Evolutionary conservation across 2,113 vertebrate genomes (phyloP).

Genomic region (Aphyosemion australe): DNA sequence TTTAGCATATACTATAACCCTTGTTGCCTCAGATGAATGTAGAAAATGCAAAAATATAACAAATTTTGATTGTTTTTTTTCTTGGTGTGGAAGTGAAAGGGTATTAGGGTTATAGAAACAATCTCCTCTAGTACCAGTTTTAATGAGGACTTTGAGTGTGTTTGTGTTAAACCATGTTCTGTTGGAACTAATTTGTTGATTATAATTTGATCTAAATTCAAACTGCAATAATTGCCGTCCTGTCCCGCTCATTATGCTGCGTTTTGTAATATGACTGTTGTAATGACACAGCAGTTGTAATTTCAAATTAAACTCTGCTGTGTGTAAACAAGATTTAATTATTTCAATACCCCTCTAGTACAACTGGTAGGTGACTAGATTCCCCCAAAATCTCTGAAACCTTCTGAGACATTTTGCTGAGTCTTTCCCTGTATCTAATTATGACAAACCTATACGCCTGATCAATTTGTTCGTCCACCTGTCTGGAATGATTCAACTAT

Average conservation of each 20-base stretch:
- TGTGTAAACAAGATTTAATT: slow-evolving; percentile 16
- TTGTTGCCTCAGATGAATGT: too few species aligned
- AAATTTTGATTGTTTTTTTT: too few species aligned
- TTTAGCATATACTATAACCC: too few species aligned
- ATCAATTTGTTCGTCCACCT: slow-evolving; percentile 24
- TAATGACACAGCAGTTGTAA: slow-evolving; percentile 45
- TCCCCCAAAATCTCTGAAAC: slow-evolving; percentile 2
- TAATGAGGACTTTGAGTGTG: slow-evolving; percentile 21
- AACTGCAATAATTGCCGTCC: slow-evolving; percentile 57
- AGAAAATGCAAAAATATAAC: too few species aligned
- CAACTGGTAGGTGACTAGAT: not conserved
- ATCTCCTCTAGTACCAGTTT: not conserved
- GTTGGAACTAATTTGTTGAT: slow-evolving; percentile 54
- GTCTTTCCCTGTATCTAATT: slow-evolving; percentile 32
- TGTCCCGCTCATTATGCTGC: slow-evolving; percentile 55
- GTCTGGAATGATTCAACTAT: slow-evolving; percentile 2
- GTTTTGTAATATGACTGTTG: slow-evolving; percentile 47
- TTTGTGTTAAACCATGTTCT: slow-evolving; percentile 46
- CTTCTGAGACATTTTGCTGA: slow-evolving; percentile 29
- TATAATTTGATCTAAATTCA: slow-evolving; percentile 59
- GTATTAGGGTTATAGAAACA: not conserved
- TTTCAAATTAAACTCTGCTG: slow-evolving; percentile 52
- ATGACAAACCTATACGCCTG: slow-evolving; percentile 21
- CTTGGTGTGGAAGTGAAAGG: too few species aligned
- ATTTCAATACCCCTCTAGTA: slow-evolving; percentile 2